Evolutionary conservation across 2,797 vertebrate species (phyloP), one percentile per base, ranked within the genome.

Genomic region (Tapirus indicus): DNA sequence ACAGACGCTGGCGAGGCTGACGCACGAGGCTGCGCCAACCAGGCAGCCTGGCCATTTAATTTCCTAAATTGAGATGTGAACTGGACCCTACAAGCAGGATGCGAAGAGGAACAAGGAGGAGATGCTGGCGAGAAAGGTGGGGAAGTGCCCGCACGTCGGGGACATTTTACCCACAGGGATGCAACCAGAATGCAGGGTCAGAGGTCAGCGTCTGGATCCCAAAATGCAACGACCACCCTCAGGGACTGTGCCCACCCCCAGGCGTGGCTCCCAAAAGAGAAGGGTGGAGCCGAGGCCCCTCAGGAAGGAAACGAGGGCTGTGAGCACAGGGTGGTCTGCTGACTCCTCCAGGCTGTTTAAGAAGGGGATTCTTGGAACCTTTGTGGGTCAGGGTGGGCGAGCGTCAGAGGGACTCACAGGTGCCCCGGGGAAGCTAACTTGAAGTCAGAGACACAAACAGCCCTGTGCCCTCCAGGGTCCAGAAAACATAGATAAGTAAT

Each of bases 301-400:
- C 47, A 2, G 72, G 25, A 5, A 29, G 78, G 35, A 17, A 27
- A 17, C 2, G 35, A 5, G 35, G 8, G n/a, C 54, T 8, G 20
- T 52, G 23, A 44, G 38, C 23, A 10, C 23, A 11, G 97, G 97
- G 96, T 91, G 96, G 97, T 95, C 98, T 97, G 97, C 97, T 98
- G 98, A 98, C 97, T 98, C 93, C 82, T 1, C 97, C 97, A 56
- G 96, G 47, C 84, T 84, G 96, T 96, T 88, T 92, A 97, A 96
- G 97, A 83, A 52, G 49, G 44, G 27, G 18, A 29, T 86, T 97
- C 95, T 97, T 96, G 95, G 97, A 98, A 97, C 88, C 79, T 92
- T 96, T 64, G 27, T 93, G 95, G 78, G 27, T 52, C 92, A 92
- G 97, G 92, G n/a, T 17, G 62, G 6, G 6, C 4, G 23, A 21